These are phyloP conservation scores for Trinorchestia longiramus DNA, from an alignment of 1,140 invertebrate genomes.

Conservation along the genomic window DNA sequence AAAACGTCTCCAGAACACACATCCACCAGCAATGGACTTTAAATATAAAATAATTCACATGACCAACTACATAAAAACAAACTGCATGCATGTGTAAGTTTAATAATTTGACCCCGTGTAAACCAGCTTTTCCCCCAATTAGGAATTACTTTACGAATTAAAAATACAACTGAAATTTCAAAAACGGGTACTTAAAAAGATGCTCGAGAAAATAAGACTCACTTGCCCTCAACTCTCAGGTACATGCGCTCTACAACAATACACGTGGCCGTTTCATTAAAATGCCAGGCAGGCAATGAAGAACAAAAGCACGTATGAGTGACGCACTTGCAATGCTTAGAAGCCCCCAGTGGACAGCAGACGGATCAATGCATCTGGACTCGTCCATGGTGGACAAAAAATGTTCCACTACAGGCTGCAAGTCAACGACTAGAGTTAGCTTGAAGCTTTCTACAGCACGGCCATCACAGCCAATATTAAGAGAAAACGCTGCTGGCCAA, in stretches of 20 bases:
- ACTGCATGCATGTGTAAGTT: background rate
- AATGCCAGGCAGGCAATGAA: no score
- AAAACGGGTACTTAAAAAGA: background rate
- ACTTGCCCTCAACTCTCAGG: background rate
- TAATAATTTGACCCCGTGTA: background rate
- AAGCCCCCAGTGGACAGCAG: background rate
- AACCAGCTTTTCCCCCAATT: background rate
- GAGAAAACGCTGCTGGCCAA: no score
- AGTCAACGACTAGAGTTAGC: background rate
- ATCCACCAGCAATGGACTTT: no score
- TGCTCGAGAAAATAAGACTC: background rate
- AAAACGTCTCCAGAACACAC: no score
- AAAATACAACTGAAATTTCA: background rate
- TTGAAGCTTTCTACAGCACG: no score
- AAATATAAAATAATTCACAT: no score
- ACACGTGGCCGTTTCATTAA: background rate
- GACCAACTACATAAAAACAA: background rate
- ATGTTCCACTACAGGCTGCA: background rate
- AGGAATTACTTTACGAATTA: no score
- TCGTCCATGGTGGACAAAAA: background rate
- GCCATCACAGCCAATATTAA: no score
- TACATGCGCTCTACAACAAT: background rate
- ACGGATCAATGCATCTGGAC: background rate
- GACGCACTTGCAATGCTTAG: background rate
- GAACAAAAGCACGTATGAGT: background rate